These are phyloP conservation scores for Stenodema calcarata DNA, from an alignment of 2,888 invertebrate genomes.

Conservation along the genomic window DNA sequence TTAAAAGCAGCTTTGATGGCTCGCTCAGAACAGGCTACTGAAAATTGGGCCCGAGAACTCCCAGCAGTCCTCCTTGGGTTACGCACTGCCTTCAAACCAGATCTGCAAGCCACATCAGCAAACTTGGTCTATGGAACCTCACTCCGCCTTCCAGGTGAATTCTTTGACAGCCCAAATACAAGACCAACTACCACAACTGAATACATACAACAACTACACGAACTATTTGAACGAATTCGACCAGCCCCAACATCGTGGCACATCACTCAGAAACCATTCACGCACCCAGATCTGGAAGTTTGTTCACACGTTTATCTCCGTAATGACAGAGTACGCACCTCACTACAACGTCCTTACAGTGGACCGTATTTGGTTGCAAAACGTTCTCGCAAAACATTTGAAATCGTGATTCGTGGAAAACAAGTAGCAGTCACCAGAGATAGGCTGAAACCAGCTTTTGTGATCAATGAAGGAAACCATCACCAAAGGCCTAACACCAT, in stretches of 20 bases:
- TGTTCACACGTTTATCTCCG: constrained; percentile 11
- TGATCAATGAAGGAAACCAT: background rate
- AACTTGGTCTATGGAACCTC: constrained; percentile 59
- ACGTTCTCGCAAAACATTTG: background rate
- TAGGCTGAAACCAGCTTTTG: background rate
- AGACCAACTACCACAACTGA: background rate
- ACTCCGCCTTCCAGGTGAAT: constrained; percentile 59
- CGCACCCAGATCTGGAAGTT: background rate
- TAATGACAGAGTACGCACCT: background rate
- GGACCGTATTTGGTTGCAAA: background rate
- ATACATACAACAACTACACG: constrained; percentile 4
- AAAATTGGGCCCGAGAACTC: background rate
- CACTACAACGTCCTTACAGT: background rate
- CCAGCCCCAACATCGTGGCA: background rate
- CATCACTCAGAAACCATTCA: background rate
- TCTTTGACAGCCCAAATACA: constrained; percentile 46
- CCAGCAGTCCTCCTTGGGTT: constrained; percentile 29
- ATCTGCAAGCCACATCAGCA: constrained; percentile 56
- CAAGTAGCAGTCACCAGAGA: background rate
- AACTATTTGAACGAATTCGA: background rate
- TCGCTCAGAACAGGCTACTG: background rate
- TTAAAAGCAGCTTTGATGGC: constrained; percentile 33
- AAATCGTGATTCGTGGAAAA: background rate
- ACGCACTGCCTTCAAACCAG: constrained; percentile 3
- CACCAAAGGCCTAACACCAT: no score